Conservation (phyloP, 2,888 invertebrate species). For the Philhelius pedissequus region DNA sequence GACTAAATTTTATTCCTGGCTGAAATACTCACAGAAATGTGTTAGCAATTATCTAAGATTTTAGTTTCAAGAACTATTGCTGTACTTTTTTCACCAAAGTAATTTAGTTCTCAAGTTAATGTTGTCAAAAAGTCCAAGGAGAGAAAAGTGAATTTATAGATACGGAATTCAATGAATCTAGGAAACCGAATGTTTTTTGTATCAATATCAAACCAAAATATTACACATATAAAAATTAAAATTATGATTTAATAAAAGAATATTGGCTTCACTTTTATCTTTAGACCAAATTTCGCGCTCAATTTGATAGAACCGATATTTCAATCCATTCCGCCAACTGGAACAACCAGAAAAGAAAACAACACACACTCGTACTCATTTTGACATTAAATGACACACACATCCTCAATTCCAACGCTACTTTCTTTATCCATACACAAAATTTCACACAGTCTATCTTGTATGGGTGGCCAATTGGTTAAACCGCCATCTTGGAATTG, state of each 20-base stretch:
- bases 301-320: slow-evolving; percentile 29
- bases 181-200: too few species aligned
- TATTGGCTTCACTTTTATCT: slow-evolving; percentile 8
- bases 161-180: too few species aligned
- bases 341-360: not conserved
- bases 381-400: slow-evolving; percentile 62
- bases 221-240: too few species aligned
- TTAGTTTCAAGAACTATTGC: too few species aligned
- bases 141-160: too few species aligned
- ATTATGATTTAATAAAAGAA: too few species aligned
- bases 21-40: too few species aligned
- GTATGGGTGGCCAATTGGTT: slow-evolving; percentile 57
- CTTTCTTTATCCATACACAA: slow-evolving; percentile 61
- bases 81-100: too few species aligned
- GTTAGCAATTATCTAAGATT: too few species aligned
- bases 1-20: too few species aligned
- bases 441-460: not conserved
- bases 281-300: slow-evolving; percentile 24
- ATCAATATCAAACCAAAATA: not conserved
- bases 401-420: slow-evolving; percentile 44
- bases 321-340: not conserved
- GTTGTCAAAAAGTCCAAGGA: too few species aligned
- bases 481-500: slow-evolving; percentile 74
- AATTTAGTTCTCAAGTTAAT: too few species aligned
- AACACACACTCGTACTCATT: slow-evolving; percentile 20